Percentiles rank a stretch among this genome's conserved stretches.
phyloP scores from a whole-genome alignment of 2,797 vertebrate genomes.

The Euthynnus affinis region DNA sequence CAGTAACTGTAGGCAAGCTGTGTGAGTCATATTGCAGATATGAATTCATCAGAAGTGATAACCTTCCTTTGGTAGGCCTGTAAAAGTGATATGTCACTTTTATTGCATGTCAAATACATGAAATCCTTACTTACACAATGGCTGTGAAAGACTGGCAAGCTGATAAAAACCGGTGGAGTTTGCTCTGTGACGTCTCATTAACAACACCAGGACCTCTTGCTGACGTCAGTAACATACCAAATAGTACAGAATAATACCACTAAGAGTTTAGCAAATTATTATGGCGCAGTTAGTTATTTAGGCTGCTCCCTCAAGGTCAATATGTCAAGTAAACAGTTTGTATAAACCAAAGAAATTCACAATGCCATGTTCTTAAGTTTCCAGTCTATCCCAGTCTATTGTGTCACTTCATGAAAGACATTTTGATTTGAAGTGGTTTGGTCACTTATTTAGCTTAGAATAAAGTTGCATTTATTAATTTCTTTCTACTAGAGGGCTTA shows the following conservation, averaged over 20 bases:
- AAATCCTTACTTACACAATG: constrained; percentile 27
- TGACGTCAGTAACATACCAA: constrained; percentile 6
- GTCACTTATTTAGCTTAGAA: background rate
- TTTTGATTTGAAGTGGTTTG: background rate
- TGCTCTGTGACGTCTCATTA: constrained; percentile 18
- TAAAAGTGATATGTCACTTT: background rate
- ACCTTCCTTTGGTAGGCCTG: background rate
- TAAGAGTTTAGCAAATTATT: constrained; percentile 7
- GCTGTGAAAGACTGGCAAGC: background rate
- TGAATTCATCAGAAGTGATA: background rate
- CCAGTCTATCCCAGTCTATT: too few species aligned
- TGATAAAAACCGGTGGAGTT: constrained; percentile 20
- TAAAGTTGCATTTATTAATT: background rate
- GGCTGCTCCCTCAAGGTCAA: background rate
- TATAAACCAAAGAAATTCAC: background rate
- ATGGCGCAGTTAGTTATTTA: background rate
- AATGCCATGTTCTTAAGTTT: background rate
- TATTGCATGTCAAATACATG: background rate
- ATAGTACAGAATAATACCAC: background rate
- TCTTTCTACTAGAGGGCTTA: background rate
- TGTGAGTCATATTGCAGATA: background rate
- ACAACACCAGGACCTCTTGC: constrained; percentile 13
- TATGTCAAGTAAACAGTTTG: background rate
- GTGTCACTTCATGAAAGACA: background rate
- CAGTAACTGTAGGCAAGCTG: background rate